Evolutionary conservation across 2,888 invertebrate species (phyloP), one percentile per base, ranked within the genome.

Genomic region (Stomorhina lunata): DNA sequence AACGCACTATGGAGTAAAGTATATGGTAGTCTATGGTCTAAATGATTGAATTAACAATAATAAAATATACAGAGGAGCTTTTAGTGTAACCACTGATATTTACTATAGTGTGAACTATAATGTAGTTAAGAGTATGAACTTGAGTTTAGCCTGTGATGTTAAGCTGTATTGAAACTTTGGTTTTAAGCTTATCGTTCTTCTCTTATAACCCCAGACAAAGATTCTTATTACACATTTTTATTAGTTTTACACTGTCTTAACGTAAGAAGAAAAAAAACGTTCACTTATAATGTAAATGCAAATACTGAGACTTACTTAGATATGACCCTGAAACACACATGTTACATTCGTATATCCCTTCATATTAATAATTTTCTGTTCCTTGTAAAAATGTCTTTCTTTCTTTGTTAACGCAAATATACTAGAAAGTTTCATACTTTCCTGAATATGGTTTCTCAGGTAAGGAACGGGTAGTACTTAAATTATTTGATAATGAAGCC

Each of bases 401-500:
- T 43, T n/a, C 15, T 9, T 12, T 53, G 5, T 10, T 63, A 20
- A 10, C 6, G 17, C 20, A 40, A 53, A 57, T 9, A 40, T 40
- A 40, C 1, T 0, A 17, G 12, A 34, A 69, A 48, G 61, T 50
- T 43, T 34, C 5, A n/a, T 32, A 57, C 57, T 20, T 22, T n/a
- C n/a, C n/a, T n/a, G n/a, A n/a, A 6, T 53, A 53, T 43, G 53
- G 29, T 9, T 66, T 61, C 48, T n/a, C 59, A 48, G 72, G 59
- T 63, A 72, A 4, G 25, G 12, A 27, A 25, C 10, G 53, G 15
- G 12, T 9, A 73, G 55, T 32, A 43, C 68, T 76, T 76, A 80
- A 75, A 57, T 76, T 76, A 65, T 76, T 76, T 53, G 27, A 76
- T 79, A 76, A 76, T 78, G 71, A 68, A 80, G 63, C 65, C 71